Conservation (phyloP, 1,140 invertebrate genomes). For the Drosophila simulans region DNA sequence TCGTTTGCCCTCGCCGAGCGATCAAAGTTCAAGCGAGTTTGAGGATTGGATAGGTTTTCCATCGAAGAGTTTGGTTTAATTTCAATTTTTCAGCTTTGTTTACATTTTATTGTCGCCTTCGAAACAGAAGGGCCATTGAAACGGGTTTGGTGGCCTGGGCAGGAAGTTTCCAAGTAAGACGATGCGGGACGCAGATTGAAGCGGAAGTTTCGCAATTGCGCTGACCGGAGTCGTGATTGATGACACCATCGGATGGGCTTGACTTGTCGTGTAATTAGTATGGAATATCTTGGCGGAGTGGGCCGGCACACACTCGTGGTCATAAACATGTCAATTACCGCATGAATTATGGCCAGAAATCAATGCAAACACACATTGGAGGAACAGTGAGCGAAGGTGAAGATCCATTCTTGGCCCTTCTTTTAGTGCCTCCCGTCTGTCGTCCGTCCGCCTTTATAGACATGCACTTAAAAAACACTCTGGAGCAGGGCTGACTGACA, state of each 20-base stretch:
- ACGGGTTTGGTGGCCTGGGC: conserved; percentile 20
- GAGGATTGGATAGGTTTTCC: background rate
- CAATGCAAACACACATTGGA: conserved; percentile 58
- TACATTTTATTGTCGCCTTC: conserved; percentile 56
- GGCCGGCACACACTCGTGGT: conserved; percentile 10
- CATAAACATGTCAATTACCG: conserved; percentile 79
- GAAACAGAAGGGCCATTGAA: conserved; percentile 48
- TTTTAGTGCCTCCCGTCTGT: conserved; percentile 20
- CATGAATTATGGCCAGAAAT: conserved; percentile 71
- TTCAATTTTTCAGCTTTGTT: conserved; percentile 37
- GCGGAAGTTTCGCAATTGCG: conserved; percentile 66
- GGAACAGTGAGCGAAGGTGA: background rate
- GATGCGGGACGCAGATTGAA: conserved; percentile 53
- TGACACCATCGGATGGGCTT: conserved; percentile 38
- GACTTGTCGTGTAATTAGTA: conserved; percentile 52
- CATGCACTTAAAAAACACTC: conserved; percentile 82
- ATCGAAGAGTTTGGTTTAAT: conserved; percentile 21
- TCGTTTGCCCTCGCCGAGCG: conserved; percentile 36
- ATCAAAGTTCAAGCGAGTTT: conserved; percentile 23
- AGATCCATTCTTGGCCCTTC: conserved; percentile 23
- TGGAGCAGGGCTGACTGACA: conserved; percentile 65
- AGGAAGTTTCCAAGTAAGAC: conserved; percentile 46
- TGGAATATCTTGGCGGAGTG: conserved; percentile 24
- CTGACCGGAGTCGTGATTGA: conserved; percentile 53
- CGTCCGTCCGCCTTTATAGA: conserved; percentile 70